Percentiles rank a stretch among this genome's conserved stretches.
Evolutionary conservation across 2,113 vertebrate species (phyloP).

Genomic region (Donacobius atricapilla): DNA sequence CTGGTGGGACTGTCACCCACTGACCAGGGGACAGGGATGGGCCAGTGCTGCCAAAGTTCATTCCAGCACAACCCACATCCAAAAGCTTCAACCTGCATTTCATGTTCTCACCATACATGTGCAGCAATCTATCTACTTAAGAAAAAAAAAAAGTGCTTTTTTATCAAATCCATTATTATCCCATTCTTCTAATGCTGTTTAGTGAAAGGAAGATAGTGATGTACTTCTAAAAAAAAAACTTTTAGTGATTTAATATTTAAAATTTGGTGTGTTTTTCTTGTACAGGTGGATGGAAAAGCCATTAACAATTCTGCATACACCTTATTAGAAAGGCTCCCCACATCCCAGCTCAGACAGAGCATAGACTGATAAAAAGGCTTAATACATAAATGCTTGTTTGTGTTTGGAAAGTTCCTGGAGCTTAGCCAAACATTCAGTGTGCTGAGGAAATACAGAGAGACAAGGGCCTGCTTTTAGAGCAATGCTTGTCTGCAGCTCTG

Average conservation of each 20-base stretch:
- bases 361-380: slow-evolving; percentile 55
- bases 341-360: slow-evolving; percentile 57
- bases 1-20: neutral
- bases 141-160: neutral
- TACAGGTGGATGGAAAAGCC: neutral
- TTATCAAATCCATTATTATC: neutral
- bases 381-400: slow-evolving; percentile 64
- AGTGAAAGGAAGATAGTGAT: neutral
- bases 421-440: slow-evolving; percentile 52
- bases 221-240: neutral
- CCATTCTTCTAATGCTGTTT: neutral
- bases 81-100: neutral
- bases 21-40: neutral
- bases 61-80: neutral
- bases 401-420: slow-evolving; percentile 61
- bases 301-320: slow-evolving; percentile 11
- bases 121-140: neutral
- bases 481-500: slow-evolving; percentile 33
- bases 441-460: slow-evolving; percentile 54
- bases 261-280: neutral
- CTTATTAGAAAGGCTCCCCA: slow-evolving; percentile 48
- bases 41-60: neutral
- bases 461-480: slow-evolving; percentile 58
- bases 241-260: neutral
- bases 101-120: neutral